phyloP scores from a whole-genome alignment of 2,888 invertebrate species.

The Drosophila macrospina region DNA sequence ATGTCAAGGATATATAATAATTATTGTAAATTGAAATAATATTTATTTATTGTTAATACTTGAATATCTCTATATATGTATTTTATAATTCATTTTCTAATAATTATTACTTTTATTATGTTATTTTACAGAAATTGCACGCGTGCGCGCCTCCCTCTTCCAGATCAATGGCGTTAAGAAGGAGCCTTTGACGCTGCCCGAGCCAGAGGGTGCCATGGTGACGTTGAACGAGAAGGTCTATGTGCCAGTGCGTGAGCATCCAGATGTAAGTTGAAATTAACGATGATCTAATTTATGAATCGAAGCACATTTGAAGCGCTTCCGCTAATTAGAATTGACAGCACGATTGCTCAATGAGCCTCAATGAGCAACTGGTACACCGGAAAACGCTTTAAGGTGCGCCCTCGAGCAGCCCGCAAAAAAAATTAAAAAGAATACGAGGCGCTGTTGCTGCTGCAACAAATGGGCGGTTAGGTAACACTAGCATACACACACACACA shows the following conservation, averaged over 20 bases:
- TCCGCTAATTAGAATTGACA: conserved; percentile 84
- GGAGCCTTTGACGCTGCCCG: conserved; percentile 96
- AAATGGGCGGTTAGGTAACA: conserved; percentile 61
- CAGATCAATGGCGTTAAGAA: conserved; percentile 99
- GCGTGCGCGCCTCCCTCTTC: conserved; percentile 98
- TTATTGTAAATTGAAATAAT: background rate
- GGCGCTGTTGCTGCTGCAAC: conserved; percentile 49
- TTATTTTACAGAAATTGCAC: conserved; percentile 95
- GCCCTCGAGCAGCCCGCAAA: conserved; percentile 62
- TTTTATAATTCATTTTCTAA: conserved; percentile 12
- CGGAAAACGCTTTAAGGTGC: conserved; percentile 84
- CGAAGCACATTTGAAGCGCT: conserved; percentile 69
- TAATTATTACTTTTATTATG: conserved; percentile 35
- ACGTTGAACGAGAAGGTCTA: conserved; percentile 99
- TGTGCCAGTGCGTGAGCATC: conserved; percentile 99
- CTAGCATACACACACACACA: conserved; percentile 22
- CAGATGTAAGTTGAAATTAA: conserved; percentile 94
- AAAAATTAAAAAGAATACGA: conserved; percentile 37
- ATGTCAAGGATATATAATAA: conserved; percentile 1
- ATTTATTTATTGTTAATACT: background rate
- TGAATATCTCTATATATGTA: background rate
- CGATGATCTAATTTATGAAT: conserved; percentile 75
- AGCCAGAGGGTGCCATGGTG: conserved; percentile 95
- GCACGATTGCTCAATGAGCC: conserved; percentile 68
- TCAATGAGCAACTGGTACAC: conserved; percentile 83